phyloP scores from a whole-genome alignment of 2,888 invertebrate species.

The Gymnoscelis rufifasciata region DNA sequence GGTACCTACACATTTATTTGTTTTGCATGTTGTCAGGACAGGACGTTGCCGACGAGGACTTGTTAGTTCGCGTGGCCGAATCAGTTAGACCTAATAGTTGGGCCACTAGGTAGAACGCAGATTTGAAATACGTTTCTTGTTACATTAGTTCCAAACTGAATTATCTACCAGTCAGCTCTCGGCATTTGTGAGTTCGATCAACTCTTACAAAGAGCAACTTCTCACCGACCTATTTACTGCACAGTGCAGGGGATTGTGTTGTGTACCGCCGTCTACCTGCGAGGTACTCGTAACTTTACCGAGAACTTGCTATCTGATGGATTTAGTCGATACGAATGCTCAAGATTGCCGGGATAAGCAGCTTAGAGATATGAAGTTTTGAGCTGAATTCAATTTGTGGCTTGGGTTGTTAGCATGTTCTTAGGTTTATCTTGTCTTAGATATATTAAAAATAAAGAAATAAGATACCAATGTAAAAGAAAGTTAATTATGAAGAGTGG shows the following conservation, averaged over 20 bases:
- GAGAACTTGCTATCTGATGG: constrained; percentile 35
- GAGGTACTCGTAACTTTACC: constrained; percentile 38
- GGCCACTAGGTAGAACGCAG: too few relatives aligned
- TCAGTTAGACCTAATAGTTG: too few relatives aligned
- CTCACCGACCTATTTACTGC: constrained; percentile 48
- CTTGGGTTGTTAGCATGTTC: not conserved
- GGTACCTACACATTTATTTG: too few relatives aligned
- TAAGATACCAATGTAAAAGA: too few relatives aligned
- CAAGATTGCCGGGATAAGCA: constrained; percentile 15
- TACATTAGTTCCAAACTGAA: constrained; percentile 23
- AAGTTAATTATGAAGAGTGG: too few relatives aligned
- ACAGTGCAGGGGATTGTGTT: constrained; percentile 34
- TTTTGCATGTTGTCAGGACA: too few relatives aligned
- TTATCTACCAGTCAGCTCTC: constrained; percentile 29
- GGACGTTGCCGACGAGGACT: too few relatives aligned
- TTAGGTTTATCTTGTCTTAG: too few relatives aligned
- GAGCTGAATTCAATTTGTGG: constrained; percentile 1
- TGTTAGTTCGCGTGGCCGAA: too few relatives aligned
- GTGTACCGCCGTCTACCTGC: constrained; percentile 24
- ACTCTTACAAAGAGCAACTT: constrained; percentile 41
- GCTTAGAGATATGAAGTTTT: constrained; percentile 8
- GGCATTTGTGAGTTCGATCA: constrained; percentile 39
- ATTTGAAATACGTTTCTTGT: too few relatives aligned
- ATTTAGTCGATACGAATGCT: constrained; percentile 35
- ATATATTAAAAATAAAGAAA: too few relatives aligned